Evolutionary conservation across 2,113 vertebrate genomes (phyloP).

Genomic region (Alectura lathami): DNA sequence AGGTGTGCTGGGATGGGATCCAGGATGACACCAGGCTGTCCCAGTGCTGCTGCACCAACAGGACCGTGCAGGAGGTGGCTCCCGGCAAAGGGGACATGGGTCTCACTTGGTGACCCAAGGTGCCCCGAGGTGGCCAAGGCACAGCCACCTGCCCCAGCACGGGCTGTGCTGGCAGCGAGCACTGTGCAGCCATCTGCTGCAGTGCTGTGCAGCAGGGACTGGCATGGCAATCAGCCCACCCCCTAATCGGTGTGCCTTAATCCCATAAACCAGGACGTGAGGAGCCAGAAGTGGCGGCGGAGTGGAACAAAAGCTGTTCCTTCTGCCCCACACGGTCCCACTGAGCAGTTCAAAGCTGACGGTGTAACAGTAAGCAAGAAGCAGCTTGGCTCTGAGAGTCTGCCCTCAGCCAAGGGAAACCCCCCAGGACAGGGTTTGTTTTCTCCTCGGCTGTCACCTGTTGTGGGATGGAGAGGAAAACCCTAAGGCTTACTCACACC

Average conservation of each 20-base stretch:
- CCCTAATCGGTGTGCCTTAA: conserved; percentile 15
- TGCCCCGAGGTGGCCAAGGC: background rate
- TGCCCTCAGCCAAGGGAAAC: fast-evolving
- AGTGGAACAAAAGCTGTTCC: conserved; percentile 10
- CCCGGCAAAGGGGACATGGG: fast-evolving
- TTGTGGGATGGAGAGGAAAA: background rate
- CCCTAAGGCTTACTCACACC: background rate
- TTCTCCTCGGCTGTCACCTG: background rate
- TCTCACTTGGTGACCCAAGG: background rate
- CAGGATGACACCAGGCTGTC: background rate
- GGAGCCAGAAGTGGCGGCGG: background rate
- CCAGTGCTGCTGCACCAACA: fast-evolving
- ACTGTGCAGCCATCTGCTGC: background rate
- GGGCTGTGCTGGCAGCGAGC: background rate
- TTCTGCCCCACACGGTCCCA: background rate
- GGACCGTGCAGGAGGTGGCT: background rate
- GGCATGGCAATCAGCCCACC: background rate
- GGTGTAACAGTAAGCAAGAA: background rate
- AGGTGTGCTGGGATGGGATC: background rate
- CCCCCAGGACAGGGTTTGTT: background rate
- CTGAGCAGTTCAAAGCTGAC: background rate
- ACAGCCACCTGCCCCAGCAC: background rate
- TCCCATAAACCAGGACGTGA: background rate
- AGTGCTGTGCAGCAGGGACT: background rate
- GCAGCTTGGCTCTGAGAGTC: background rate